Base-by-base conservation (phyloP, 2,888 invertebrate genomes). In the Mesorhabditis belari region DNA sequence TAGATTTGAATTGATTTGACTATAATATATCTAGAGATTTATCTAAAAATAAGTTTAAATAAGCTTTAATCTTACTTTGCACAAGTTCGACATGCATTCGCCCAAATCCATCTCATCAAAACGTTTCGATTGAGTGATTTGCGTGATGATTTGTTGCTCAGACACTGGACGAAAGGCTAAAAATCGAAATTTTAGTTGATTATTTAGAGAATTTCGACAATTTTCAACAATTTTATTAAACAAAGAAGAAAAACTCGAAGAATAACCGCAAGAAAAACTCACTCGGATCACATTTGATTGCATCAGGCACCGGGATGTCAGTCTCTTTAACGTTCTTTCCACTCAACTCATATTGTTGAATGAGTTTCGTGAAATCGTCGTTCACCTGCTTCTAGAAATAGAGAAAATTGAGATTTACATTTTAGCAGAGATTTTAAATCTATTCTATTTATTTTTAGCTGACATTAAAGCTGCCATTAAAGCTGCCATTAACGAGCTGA, bases 81-180 rank as follows among this genome's bases (percentile, higher is more conserved):
- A 80, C 60, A 80, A 60, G 25, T 77, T 76, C 25, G 77, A 75
- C 73, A 80, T 77, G 27, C 77, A 75, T 62, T 80, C 80, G 23
- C 71, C 66, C 35, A 72, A 66, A 58, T 77, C 73, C 61, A 73
- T 71, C 52, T 76, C 75, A 29, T 77, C 77, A 65, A 70, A 77
- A 57, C 76, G 76, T 56, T 77, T 77, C 25, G 67, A 69, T 62
- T 75, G 74, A 55, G 76, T 61, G 51, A 80, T 72, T 52, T 77
- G 76, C 50, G 75, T 72, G 49, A 80, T 74, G 49, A 80, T 76
- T 61, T 77, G 77, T 55, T 77, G 70, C 62, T 80, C 80, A 25
- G 71, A 65, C 17, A 75, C 69, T 25, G 80, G 73, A 21, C 74
- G 71, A 67, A 80, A 80, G 23, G 65, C 80, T 80, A 61, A 55